These are phyloP conservation scores for Bradynema listronoti DNA, from an alignment of 1,140 invertebrate species.

Conservation along the genomic window DNA sequence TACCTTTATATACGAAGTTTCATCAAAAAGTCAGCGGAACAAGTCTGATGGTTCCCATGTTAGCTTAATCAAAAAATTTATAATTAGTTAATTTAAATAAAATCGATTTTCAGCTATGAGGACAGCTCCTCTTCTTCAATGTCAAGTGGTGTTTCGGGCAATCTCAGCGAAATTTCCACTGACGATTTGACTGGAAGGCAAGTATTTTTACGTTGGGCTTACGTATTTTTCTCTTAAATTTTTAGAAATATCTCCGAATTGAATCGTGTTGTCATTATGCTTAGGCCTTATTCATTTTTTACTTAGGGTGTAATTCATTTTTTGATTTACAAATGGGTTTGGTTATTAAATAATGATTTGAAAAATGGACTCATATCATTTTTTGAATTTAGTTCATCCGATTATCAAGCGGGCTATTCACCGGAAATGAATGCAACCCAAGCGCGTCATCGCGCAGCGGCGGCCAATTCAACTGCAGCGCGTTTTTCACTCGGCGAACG, in stretches of 20 bases:
- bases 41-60: background rate
- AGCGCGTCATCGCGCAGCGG: too few species aligned
- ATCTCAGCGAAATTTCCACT: conserved; percentile 22
- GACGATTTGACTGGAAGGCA: conserved; percentile 25
- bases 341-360: background rate
- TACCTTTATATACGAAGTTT: conserved; percentile 4
- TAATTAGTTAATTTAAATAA: background rate
- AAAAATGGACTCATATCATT: background rate
- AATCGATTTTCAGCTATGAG: conserved; percentile 21
- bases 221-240: background rate
- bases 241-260: conserved; percentile 6
- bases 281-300: conserved; percentile 2
- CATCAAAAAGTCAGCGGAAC: too few species aligned
- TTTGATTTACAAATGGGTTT: background rate
- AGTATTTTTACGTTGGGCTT: background rate
- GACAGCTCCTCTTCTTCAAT: conserved; percentile 23
- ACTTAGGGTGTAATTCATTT: background rate
- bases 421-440: too few species aligned
- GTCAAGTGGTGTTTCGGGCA: conserved; percentile 22
- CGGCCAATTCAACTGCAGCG: too few species aligned
- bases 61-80: background rate
- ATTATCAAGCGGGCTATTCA: too few species aligned
- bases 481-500: too few species aligned
- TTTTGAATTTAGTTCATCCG: too few species aligned
- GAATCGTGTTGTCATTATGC: conserved; percentile 2